These are phyloP conservation scores for Acanthoscelides obtectus DNA, from an alignment of 2,888 invertebrate species.

Conservation along the genomic window DNA sequence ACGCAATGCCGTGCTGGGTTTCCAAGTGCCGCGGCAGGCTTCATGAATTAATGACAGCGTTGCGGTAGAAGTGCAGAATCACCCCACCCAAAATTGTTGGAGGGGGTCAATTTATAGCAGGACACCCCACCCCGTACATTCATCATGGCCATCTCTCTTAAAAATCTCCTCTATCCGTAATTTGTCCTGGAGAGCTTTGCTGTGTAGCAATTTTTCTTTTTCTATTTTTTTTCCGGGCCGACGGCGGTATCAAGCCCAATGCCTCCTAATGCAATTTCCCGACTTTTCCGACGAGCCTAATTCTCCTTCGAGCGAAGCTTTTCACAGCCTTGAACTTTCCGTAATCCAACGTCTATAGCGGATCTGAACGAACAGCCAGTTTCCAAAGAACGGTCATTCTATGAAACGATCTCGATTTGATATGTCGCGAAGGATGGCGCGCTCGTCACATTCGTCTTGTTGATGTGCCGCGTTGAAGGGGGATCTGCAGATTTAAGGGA, in stretches of 20 bases:
- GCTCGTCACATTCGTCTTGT: too few species aligned
- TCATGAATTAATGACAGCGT: too few species aligned
- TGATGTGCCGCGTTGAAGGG: too few species aligned
- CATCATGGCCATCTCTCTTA: background rate
- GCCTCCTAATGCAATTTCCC: background rate
- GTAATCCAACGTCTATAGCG: background rate
- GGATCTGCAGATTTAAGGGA: too few species aligned
- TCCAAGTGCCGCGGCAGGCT: too few species aligned
- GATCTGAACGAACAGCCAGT: background rate
- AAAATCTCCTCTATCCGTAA: background rate
- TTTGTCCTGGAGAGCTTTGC: background rate
- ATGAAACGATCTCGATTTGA: too few species aligned
- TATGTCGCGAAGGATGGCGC: too few species aligned
- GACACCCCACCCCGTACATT: too few species aligned
- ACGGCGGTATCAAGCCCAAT: background rate
- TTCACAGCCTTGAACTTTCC: background rate
- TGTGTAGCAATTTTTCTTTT: background rate
- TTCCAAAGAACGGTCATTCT: background rate
- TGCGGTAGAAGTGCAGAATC: too few species aligned
- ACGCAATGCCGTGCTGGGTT: too few species aligned
- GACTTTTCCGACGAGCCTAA: background rate
- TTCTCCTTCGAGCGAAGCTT: background rate
- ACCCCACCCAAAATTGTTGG: too few species aligned
- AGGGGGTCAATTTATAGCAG: too few species aligned
- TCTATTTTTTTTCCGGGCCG: background rate